These are phyloP conservation scores for Varecia variegata DNA, from an alignment of 2,797 vertebrate genomes.

Conservation along the genomic window DNA sequence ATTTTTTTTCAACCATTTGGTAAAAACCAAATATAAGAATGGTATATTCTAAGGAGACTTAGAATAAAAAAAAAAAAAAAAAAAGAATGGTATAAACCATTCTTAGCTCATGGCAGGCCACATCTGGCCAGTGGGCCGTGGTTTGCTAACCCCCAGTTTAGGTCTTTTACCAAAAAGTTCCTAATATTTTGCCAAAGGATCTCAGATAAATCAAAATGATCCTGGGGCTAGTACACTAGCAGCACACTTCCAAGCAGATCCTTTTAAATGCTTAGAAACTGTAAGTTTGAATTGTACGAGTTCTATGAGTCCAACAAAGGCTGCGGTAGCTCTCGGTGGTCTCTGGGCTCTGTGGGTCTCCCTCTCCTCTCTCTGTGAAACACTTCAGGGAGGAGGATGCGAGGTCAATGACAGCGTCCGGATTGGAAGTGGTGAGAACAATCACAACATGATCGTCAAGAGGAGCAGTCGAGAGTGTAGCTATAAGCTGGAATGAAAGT, in stretches of 20 bases:
- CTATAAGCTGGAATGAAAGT: not conserved
- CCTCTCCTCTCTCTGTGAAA: not conserved
- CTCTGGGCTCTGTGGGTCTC: not conserved
- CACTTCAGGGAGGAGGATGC: not conserved
- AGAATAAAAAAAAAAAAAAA: no score
- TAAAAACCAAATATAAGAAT: not conserved
- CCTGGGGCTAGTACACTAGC: not conserved
- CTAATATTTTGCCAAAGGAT: constrained; percentile 30
- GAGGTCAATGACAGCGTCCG: not conserved
- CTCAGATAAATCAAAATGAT: not conserved
- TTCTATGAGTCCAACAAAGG: not conserved
- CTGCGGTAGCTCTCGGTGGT: not conserved
- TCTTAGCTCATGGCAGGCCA: not conserved
- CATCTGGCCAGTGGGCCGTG: not conserved
- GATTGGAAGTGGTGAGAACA: not conserved
- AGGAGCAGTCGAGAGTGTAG: not conserved
- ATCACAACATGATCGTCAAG: not conserved
- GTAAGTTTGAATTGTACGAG: not conserved
- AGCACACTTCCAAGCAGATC: not conserved
- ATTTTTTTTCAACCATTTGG: not conserved
- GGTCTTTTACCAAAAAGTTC: not conserved
- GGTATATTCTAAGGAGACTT: no score
- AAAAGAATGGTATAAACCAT: not conserved
- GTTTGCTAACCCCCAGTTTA: not conserved
- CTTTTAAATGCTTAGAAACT: not conserved